Evolutionary conservation across 2,797 vertebrate species (phyloP).

Genomic region (Bradypus variegatus): DNA sequence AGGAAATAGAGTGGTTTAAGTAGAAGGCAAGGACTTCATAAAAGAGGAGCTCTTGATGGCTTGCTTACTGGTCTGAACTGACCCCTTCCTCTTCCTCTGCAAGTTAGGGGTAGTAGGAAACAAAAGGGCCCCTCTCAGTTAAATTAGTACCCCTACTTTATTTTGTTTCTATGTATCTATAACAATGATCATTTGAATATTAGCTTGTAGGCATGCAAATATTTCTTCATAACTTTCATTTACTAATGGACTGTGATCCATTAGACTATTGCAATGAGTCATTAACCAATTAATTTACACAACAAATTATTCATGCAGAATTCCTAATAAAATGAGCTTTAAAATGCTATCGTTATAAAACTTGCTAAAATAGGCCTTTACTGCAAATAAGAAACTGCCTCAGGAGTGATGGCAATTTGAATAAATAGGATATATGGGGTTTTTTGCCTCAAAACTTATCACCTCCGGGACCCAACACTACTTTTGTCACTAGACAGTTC

Average conservation of each 20-base stretch:
- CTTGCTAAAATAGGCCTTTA: constrained; percentile 54
- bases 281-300: constrained; percentile 67
- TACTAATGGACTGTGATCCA: constrained; percentile 63
- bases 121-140: background rate
- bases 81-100: background rate
- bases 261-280: constrained; percentile 49
- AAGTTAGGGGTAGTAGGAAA: background rate
- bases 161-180: background rate
- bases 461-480: accelerated
- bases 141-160: background rate
- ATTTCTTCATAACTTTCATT: constrained; percentile 63
- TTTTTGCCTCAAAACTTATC: background rate
- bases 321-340: constrained; percentile 57
- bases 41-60: background rate
- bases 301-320: constrained; percentile 49
- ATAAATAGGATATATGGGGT: background rate
- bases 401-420: background rate
- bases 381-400: constrained; percentile 24
- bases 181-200: constrained; percentile 53
- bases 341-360: constrained; percentile 53
- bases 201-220: constrained; percentile 60
- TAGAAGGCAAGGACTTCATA: background rate
- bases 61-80: background rate
- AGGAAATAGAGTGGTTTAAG: accelerated
- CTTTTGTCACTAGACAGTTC: background rate